phyloP scores from a whole-genome alignment of 2,113 vertebrate genomes.

The Phocoena phocoena region DNA sequence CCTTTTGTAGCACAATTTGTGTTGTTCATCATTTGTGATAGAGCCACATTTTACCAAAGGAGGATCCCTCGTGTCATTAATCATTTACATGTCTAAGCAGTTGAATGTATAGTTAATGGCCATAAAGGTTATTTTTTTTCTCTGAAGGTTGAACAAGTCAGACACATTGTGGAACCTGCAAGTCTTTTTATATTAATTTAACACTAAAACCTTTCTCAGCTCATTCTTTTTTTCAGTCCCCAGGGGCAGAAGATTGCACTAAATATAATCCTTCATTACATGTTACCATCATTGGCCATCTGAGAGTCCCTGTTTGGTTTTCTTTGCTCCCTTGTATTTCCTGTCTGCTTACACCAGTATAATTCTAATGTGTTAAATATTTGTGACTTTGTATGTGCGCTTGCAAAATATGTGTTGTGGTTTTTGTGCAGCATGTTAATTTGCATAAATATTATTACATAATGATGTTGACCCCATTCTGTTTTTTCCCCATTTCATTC shows the following conservation, averaged over 20 bases:
- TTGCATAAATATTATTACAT: background rate
- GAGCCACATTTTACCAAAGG: background rate
- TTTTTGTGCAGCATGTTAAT: background rate
- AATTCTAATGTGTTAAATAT: background rate
- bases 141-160: background rate
- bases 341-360: background rate
- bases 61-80: background rate
- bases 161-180: slow-evolving; percentile 6
- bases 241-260: background rate
- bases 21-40: background rate
- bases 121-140: background rate
- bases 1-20: background rate
- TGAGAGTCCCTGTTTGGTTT: background rate
- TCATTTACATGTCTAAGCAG: background rate
- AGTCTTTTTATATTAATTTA: background rate
- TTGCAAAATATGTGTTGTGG: background rate
- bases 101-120: background rate
- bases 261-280: background rate
- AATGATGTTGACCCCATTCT: background rate
- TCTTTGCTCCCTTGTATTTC: background rate
- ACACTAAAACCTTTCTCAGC: background rate
- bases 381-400: background rate
- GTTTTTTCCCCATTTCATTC: background rate
- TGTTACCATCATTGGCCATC: background rate
- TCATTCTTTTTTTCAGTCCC: background rate